Conservation (phyloP, 1,140 invertebrate genomes). For the Drosophila neocordata region DNA sequence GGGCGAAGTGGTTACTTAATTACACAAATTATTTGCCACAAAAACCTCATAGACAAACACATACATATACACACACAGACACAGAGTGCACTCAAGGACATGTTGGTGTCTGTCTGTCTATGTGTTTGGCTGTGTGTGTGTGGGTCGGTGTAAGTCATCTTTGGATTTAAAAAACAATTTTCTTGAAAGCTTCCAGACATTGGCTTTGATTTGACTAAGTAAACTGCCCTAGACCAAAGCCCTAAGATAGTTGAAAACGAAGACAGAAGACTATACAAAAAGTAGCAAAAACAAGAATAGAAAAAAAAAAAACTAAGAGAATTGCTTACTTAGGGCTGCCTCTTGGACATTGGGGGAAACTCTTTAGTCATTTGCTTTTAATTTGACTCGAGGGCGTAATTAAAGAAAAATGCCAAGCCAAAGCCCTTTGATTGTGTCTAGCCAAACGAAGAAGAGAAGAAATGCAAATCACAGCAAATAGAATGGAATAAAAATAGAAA, state of each 20-base stretch:
- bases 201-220: slow-evolving; percentile 75
- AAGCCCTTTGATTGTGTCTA: slow-evolving; percentile 71
- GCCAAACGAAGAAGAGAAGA: slow-evolving; percentile 24
- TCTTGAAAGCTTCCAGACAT: slow-evolving; percentile 56
- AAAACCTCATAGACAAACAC: slow-evolving; percentile 52
- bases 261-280: neutral
- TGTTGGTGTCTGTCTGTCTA: slow-evolving; percentile 28
- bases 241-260: slow-evolving; percentile 25
- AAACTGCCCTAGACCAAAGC: slow-evolving; percentile 63
- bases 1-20: slow-evolving; percentile 46
- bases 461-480: slow-evolving; percentile 62
- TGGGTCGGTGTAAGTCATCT: slow-evolving; percentile 18
- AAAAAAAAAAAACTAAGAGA: slow-evolving; percentile 21
- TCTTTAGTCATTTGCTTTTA: slow-evolving; percentile 76
- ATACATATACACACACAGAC: slow-evolving; percentile 17
- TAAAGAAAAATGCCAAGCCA: slow-evolving; percentile 75
- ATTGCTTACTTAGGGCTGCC: slow-evolving; percentile 18
- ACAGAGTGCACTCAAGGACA: slow-evolving; percentile 42
- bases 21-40: slow-evolving; percentile 60
- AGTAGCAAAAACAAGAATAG: slow-evolving; percentile 3
- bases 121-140: neutral
- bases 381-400: slow-evolving; percentile 77
- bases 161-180: slow-evolving; percentile 67
- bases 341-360: slow-evolving; percentile 30
- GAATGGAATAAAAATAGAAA: neutral